A percentile compares a stretch with the other conserved stretches of the same genome.
These are phyloP conservation scores for Megalurothrips usitatus DNA, from an alignment of 2,888 invertebrate species.

Conservation along the genomic window DNA sequence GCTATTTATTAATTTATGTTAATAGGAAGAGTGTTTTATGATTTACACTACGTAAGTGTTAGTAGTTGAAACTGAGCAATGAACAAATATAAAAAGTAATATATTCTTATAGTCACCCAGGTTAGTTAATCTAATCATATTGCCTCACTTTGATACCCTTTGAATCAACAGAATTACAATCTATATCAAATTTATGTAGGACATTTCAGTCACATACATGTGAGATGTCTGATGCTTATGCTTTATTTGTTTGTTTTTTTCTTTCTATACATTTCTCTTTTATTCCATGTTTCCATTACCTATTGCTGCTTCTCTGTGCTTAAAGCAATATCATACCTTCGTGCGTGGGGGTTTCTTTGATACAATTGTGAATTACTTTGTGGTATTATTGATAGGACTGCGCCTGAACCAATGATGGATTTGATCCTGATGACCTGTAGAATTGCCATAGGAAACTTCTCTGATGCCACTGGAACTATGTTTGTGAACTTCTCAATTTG, in stretches of 20 bases:
- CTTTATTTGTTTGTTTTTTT: neutral
- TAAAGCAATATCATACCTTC: neutral
- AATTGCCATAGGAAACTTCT: neutral
- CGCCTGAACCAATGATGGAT: too few species aligned
- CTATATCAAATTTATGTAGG: neutral
- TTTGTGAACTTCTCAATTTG: neutral
- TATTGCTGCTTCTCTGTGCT: neutral
- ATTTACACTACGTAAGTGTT: neutral
- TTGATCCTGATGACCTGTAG: too few species aligned
- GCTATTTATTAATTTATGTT: constrained; percentile 21
- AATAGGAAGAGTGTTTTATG: neutral
- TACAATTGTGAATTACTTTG: too few species aligned
- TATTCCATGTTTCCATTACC: neutral
- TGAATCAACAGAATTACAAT: neutral
- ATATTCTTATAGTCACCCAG: constrained; percentile 8
- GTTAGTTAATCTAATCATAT: neutral
- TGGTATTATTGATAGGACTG: too few species aligned
- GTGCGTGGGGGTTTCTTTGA: too few species aligned
- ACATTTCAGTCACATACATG: neutral
- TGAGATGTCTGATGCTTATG: neutral
- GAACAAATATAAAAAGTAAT: constrained; percentile 17
- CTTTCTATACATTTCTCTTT: neutral
- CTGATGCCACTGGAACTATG: neutral
- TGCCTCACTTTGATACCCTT: neutral
- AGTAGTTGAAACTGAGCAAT: neutral